Base-by-base conservation (phyloP, 2,888 invertebrate genomes). In the Bombylius discolor region DNA sequence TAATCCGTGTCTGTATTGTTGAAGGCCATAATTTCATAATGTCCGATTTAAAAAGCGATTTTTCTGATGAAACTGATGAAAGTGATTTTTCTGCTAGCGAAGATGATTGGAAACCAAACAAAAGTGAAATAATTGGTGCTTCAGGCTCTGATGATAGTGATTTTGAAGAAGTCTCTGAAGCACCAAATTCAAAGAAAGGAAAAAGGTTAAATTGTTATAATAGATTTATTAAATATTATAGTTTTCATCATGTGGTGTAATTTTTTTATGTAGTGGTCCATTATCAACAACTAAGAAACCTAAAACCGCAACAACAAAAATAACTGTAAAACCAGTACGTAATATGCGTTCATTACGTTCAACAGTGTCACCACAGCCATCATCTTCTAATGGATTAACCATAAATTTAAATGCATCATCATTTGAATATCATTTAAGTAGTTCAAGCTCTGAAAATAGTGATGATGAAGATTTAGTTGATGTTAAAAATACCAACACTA, bases 41-140 rank as follows among this genome's bases (percentile, higher is more conserved):
- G 72, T 70, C 71, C 4, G 70, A 70, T 56, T 49, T 31, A 1
- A 33, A 39, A 3, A 47, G 44, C 1, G 7, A 47, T 13, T 13
- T 13, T 46, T n/a, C 44, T 34, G 67, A 69, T n/a, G 68, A 67
- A 23, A 63, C 67, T 57, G 65, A 67, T 6, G 61, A 60, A 13
- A 69, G 68, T 49, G 74, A 69, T 52, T 74, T 74, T 62, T 74
- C 74, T 2, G 71, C 69, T 12, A 72, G 72, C 58, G 68, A 74
- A 59, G 74, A 74, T 59, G 73, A 73, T 57, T 72, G 70, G 66
- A 67, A 67, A 42, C 69, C 68, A 6, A 64, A 58, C 9, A 65
- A 68, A 62, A 58, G 64, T 58, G 59, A 61, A 32, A 39, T 56
- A 5, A n/a, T 45, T 31, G 55, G 55, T 23, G 56, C 57, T 6